Conservation (phyloP, 2,113 vertebrate genomes). For the Hirundichthys speculiger region DNA sequence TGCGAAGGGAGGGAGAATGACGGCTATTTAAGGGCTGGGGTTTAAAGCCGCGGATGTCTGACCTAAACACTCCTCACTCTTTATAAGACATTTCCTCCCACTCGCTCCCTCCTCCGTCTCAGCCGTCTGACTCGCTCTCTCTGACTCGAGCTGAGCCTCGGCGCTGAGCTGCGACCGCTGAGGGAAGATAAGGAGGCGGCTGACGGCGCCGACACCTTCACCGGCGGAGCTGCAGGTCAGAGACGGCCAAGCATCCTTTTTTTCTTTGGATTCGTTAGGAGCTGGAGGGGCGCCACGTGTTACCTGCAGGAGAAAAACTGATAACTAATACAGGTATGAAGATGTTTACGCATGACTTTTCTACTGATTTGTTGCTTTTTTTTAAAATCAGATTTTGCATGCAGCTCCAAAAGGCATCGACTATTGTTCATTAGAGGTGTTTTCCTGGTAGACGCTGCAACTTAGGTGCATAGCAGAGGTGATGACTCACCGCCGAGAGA, state of each 20-base stretch:
- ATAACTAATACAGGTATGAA: conserved; percentile 44
- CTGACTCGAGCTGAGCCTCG: conserved; percentile 51
- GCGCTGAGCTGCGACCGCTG: conserved; percentile 47
- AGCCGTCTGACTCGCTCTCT: conserved; percentile 25
- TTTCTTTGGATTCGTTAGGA: too few species aligned
- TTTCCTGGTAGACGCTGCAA: conserved; percentile 19
- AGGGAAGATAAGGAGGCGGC: conserved; percentile 53
- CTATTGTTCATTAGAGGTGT: too few species aligned
- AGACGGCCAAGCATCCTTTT: background rate
- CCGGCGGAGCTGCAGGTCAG: background rate
- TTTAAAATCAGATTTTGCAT: background rate
- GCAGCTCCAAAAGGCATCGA: background rate
- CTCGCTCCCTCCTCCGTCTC: conserved; percentile 23
- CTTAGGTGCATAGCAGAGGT: conserved; percentile 32
- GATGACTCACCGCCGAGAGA: conserved; percentile 34
- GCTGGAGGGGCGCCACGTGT: too few species aligned
- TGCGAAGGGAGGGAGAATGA: conserved; percentile 40
- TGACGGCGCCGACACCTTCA: conserved; percentile 33
- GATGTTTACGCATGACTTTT: background rate
- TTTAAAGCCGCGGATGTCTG: conserved; percentile 67
- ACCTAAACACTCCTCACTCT: conserved; percentile 69
- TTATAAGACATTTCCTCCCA: conserved; percentile 67
- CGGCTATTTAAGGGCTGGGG: conserved; percentile 70
- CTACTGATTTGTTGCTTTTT: background rate
- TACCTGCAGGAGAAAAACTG: too few species aligned